Base-by-base conservation (phyloP, 2,113 vertebrate species). In the Prunella himalayana region DNA sequence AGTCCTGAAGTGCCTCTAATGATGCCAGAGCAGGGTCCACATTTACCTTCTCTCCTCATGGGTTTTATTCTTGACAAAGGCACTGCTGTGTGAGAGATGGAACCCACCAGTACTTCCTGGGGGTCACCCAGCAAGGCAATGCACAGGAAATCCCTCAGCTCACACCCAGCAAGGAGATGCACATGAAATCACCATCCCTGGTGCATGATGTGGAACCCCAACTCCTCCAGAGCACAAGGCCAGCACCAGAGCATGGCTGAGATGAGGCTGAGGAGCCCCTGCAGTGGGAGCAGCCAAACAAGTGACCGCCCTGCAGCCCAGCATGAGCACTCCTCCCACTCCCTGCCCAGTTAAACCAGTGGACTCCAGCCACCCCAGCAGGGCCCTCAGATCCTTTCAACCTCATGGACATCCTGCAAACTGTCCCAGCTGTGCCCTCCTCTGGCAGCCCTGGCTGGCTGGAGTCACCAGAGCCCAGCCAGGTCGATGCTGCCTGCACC, bases 91-190 rank as follows among this genome's bases (percentile, higher is more conserved):
- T 2, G 16, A 1, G 10, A 65, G 84, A 18, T 6, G 15, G 41
- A 63, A 42, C 16, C 31, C 21, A 30, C 3, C 16, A 10, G 66
- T 1, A 35, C 0, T 11, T 59, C n/a, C 56, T 16, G 56, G 0
- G 39, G 41, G 20, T 56, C 65, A 81, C 53, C 24, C 35, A 35
- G 71, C n/a, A 11, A 12, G 19, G 44, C 51, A 24, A 65, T 10
- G 17, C 12, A n/a, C 24, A 5, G 1, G 47, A 5, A 60, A 61
- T 7, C 61, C 69, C 59, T 35, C 79, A 66, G 44, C 9, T 86
- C 49, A 16, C 72, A 51, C 35, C 39, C 27, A 39, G 76, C 41
- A 11, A 19, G 10, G 42, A 49, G 47, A 42, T 3, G 8, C 8
- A 44, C 27, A 7, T 0, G 27, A 7, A 63, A 61, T 6, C 60